Evolutionary conservation across 1,140 invertebrate species (phyloP).

Genomic region (Calosoma granatense): DNA sequence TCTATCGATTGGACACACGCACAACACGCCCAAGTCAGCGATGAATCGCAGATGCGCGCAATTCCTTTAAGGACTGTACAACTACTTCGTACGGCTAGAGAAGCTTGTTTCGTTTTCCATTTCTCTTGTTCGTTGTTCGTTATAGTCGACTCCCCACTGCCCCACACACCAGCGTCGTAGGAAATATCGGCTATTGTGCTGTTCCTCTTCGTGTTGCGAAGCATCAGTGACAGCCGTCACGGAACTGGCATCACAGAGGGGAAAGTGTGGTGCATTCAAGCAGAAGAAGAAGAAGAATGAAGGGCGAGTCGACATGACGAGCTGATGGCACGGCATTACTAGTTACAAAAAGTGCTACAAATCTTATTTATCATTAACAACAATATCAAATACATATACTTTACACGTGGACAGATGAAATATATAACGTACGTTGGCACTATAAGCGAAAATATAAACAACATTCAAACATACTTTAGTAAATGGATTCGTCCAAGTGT

Average conservation of each 20-base stretch:
- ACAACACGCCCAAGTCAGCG: background rate
- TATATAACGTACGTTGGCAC: background rate
- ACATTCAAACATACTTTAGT: no score
- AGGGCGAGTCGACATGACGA: background rate
- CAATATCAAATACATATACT: no score
- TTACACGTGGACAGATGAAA: background rate
- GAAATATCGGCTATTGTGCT: conserved; percentile 7
- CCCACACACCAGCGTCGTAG: background rate
- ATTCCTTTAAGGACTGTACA: background rate
- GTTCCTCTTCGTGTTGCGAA: conserved; percentile 3
- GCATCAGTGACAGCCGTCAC: conserved; percentile 7
- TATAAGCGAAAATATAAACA: no score
- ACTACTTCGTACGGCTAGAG: background rate
- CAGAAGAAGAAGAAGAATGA: background rate
- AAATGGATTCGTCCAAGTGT: no score
- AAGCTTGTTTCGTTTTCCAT: background rate
- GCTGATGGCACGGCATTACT: background rate
- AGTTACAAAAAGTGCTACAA: no score
- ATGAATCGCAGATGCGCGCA: background rate
- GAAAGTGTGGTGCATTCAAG: background rate
- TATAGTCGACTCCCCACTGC: no score
- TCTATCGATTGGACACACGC: background rate
- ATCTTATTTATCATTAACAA: no score
- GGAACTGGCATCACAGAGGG: background rate
- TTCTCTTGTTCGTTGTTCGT: background rate